phyloP scores from a whole-genome alignment of 2,797 vertebrate species.

The Anguilla megastoma region DNA sequence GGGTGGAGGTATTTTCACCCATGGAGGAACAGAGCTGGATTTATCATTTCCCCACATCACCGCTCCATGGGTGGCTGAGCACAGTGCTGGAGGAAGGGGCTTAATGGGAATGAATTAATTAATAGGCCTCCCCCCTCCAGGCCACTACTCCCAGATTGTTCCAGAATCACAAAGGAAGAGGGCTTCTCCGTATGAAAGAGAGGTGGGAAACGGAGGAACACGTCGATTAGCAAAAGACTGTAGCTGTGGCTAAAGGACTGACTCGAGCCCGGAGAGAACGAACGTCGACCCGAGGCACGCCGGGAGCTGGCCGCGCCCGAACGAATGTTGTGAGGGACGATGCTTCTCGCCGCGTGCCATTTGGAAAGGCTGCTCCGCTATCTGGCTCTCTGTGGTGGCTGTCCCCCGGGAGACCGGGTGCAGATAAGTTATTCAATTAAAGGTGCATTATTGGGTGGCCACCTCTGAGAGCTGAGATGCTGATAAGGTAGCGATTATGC shows the following conservation, averaged over 20 bases:
- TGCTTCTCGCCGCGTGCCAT: not conserved
- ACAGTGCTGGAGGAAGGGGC: slow-evolving; percentile 66
- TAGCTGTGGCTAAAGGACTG: slow-evolving; percentile 23
- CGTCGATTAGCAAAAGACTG: slow-evolving; percentile 44
- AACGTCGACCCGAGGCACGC: slow-evolving; percentile 31
- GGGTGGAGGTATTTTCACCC: slow-evolving; percentile 44
- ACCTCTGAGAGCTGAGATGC: slow-evolving; percentile 81
- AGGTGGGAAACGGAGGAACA: not conserved
- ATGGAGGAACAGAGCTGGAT: slow-evolving; percentile 64
- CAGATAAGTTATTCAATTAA: slow-evolving; percentile 99
- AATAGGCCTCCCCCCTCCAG: slow-evolving; percentile 53
- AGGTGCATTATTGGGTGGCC: slow-evolving; percentile 93
- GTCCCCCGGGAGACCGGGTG: slow-evolving; percentile 90
- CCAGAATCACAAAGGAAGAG: slow-evolving; percentile 51
- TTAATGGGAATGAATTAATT: slow-evolving; percentile 62
- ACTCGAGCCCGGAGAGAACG: slow-evolving; percentile 31
- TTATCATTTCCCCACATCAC: slow-evolving; percentile 63
- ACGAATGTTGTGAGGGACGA: not conserved
- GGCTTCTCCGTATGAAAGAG: slow-evolving; percentile 40
- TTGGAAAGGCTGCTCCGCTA: slow-evolving; percentile 68
- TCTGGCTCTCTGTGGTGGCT: slow-evolving; percentile 77
- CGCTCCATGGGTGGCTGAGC: slow-evolving; percentile 65
- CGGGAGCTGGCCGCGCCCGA: too few relatives aligned
- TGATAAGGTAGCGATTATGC: slow-evolving; percentile 96
- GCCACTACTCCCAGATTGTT: slow-evolving; percentile 32